phyloP scores from a whole-genome alignment of 1,140 invertebrate genomes.

The Drosophila athabasca region DNA sequence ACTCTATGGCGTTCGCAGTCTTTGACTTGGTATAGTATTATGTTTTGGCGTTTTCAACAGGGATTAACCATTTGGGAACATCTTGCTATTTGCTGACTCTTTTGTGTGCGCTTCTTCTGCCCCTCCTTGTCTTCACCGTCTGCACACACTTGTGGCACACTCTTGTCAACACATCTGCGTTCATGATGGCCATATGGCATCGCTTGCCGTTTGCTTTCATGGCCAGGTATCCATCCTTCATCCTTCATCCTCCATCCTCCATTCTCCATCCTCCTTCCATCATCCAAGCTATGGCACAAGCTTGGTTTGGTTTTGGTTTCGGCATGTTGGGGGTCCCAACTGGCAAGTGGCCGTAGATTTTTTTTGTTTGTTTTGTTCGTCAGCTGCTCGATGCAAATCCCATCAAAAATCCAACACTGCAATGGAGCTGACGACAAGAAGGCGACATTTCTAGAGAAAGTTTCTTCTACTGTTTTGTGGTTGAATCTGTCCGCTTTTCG shows the following conservation, averaged over 20 bases:
- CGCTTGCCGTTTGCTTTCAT: constrained; percentile 1
- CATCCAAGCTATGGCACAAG: too few species aligned
- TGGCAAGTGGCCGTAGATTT: constrained; percentile 19
- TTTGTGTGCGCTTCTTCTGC: background rate
- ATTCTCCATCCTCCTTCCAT: too few species aligned
- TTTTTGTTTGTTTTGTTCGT: background rate
- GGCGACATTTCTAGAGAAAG: constrained; percentile 2
- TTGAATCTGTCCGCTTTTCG: background rate
- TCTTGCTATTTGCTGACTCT: constrained; percentile 4
- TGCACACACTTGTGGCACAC: constrained; percentile 36
- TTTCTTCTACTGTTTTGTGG: background rate
- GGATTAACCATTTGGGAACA: background rate
- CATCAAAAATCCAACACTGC: constrained; percentile 36
- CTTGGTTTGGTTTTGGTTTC: constrained; percentile 13
- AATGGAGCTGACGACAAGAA: constrained; percentile 8
- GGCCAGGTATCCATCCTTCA: background rate
- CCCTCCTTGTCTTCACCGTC: constrained; percentile 7
- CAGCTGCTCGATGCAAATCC: constrained; percentile 39
- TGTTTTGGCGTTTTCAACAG: background rate
- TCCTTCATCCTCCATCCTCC: too few species aligned
- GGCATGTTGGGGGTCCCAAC: background rate
- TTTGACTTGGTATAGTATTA: too few species aligned
- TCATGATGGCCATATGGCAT: constrained; percentile 24
- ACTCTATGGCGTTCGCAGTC: too few species aligned
- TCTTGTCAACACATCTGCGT: constrained; percentile 37